Evolutionary conservation across 2,888 invertebrate species (phyloP), one percentile per base, ranked within the genome.

Genomic region (Euspilapteryx auroguttella): DNA sequence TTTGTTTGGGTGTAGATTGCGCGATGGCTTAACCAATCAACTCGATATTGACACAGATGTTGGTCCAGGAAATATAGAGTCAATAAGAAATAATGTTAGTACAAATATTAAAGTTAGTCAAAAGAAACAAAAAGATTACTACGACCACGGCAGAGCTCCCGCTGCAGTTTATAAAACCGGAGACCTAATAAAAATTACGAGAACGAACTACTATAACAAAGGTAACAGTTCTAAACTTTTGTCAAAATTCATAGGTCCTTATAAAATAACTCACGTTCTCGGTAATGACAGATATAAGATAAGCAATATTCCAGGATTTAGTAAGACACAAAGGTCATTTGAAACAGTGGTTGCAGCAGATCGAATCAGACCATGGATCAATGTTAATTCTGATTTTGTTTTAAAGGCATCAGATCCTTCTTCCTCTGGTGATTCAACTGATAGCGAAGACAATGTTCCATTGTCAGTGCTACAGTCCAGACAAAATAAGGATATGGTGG

Each of bases 211-310:
- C 27, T 21, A 28, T 26, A 37, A 36, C 24, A 26, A 37, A 12
- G 31, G 32, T 3, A 34, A 37, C 15, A 37, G 37, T 27, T 35
- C 31, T 20, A 36, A 39, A 12, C 36, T 39, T 6, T 25, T 39
- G n/a, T 35, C 37, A 12, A 39, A 37, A 32, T 39, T 39, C 32
- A 24, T 39, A 3, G 39, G 39, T 6, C 39, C 39, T 2, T 37
- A 30, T 29, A 37, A 29, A 30, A 32, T 39, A 14, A 10, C 30
- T 13, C 24, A 34, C 31, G 33, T 20, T 3, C 17, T 39, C 10
- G 35, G 36, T 15, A 39, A 37, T 28, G 36, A 39, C 21, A 24
- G 36, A 15, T 39, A 37, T 29, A 28, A 32, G 27, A 32, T 37
- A 24, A 15, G 21, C 7, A 30, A 36, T 25, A 28, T 39, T 6